Evolutionary conservation across 2,888 invertebrate genomes (phyloP), one percentile per base, ranked within the genome.

Genomic region (Griposia aprilina): DNA sequence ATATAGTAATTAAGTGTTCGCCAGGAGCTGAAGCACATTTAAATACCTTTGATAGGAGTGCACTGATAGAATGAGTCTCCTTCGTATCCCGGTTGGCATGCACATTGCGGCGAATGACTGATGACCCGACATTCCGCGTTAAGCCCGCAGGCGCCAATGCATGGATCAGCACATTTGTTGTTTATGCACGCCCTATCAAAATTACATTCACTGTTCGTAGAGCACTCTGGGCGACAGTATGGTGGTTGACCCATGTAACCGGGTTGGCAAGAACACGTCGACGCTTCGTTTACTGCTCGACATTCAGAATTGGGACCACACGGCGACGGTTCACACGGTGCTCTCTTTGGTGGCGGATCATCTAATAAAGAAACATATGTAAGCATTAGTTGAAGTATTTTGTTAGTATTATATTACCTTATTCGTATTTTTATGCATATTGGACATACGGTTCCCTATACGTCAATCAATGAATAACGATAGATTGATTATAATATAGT

Each of bases 101-200:
- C 97, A 91, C 99, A 99, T 79, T 98, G 98, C 1, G 99, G 98
- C 87, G 98, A 98, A 93, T 99, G 99, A 92, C 98, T 98, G 74
- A 98, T 97, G 2, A 98, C 98, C 80, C 98, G 97, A 91, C 99
- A 99, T 74, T 97, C 95, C 0, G 99, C 98, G 76, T 97, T 97
- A 82, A 97, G 97, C 73, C 98, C 98, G 88, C 99, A 99, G 52
- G 98, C 97, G 63, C 98, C 98, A 6, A 98, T 97, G 89, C 99
- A 99, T 30, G 98, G 98, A 92, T 99, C 98, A 13, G 97, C 95
- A 90, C 99, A 99, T 93, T 98, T 98, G 81, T 97, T 97, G 90
- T 98, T 98, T 20, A 98, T 97, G 91, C 99, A 99, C 48, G 98
- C 98, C 88, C 97, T 97, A 90, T 98, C 97, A 85, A 97, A 97